These are phyloP conservation scores for Conopomorpha cramerella DNA, from an alignment of 1,140 invertebrate species.

Conservation along the genomic window DNA sequence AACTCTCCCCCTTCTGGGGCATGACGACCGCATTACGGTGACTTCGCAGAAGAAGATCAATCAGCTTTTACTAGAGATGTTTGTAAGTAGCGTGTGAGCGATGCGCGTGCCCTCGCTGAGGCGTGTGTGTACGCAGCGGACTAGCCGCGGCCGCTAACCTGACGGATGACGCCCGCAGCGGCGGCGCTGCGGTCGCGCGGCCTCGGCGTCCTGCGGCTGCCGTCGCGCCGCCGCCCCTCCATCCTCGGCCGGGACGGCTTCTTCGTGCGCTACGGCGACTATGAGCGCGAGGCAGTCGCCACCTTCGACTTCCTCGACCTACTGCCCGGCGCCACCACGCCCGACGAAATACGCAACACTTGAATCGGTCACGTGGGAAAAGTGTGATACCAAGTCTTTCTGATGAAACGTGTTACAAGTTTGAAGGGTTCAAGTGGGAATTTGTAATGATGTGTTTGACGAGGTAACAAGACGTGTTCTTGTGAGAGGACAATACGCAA, in stretches of 20 bases:
- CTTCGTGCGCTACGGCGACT: conserved; percentile 77
- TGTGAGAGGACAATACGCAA: too few species aligned
- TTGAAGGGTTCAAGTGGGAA: neutral
- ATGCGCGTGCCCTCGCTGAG: neutral
- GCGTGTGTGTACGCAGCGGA: neutral
- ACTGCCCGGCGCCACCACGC: conserved; percentile 62
- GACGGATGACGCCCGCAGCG: conserved; percentile 56
- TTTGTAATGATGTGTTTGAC: neutral
- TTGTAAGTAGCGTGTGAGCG: conserved; percentile 47
- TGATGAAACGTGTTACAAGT: neutral
- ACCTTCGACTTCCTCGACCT: conserved; percentile 80
- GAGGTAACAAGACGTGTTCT: too few species aligned
- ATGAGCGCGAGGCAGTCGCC: conserved; percentile 75
- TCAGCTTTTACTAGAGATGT: too few species aligned
- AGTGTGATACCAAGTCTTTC: neutral
- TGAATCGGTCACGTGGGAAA: conserved; percentile 3
- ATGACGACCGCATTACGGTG: too few species aligned
- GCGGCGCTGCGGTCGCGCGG: conserved; percentile 50
- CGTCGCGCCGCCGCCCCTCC: conserved; percentile 62
- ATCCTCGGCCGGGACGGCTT: conserved; percentile 76
- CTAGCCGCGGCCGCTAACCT: neutral
- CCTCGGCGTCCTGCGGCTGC: conserved; percentile 46
- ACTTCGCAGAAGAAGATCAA: too few species aligned
- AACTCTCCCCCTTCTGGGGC: too few species aligned
- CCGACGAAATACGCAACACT: conserved; percentile 37